Evolutionary conservation across 2,113 vertebrate species (phyloP).

Genomic region (Psilopsiagon aurifrons): DNA sequence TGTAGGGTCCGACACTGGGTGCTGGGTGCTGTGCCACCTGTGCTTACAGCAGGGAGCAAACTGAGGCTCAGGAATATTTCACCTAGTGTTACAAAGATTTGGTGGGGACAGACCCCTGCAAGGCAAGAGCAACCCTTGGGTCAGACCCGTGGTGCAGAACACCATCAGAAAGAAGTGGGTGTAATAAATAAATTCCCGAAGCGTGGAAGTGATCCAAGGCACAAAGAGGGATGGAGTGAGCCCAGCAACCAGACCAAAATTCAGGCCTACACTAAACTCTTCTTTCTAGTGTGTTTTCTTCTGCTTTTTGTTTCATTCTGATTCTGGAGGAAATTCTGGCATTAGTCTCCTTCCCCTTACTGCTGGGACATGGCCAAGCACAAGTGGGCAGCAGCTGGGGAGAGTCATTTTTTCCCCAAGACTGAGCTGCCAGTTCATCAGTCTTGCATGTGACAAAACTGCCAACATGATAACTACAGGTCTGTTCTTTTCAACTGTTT

Average conservation of each 20-base stretch:
- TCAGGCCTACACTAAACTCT: not conserved
- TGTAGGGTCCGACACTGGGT: not conserved
- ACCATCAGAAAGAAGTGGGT: not conserved
- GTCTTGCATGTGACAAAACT: not conserved
- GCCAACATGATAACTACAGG: not conserved
- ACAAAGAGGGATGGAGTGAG: not conserved
- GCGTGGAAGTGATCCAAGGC: not conserved
- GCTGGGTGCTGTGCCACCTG: not conserved
- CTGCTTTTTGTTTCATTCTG: not conserved
- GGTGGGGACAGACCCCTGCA: not conserved
- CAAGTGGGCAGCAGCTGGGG: not conserved
- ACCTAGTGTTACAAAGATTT: not conserved
- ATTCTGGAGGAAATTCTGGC: not conserved
- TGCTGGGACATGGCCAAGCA: not conserved
- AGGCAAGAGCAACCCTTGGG: not conserved
- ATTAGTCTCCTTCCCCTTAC: not conserved
- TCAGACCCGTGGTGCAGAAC: not conserved
- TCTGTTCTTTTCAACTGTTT: constrained; percentile 21
- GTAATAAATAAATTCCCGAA: rapidly evolving
- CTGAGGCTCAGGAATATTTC: not conserved
- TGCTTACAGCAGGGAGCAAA: not conserved
- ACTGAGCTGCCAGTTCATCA: not conserved
- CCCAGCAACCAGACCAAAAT: not conserved
- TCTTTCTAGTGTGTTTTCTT: not conserved
- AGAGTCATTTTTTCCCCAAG: not conserved